These are phyloP conservation scores for Onychorhynchus coronatus DNA, from an alignment of 2,113 vertebrate genomes.

Conservation along the genomic window DNA sequence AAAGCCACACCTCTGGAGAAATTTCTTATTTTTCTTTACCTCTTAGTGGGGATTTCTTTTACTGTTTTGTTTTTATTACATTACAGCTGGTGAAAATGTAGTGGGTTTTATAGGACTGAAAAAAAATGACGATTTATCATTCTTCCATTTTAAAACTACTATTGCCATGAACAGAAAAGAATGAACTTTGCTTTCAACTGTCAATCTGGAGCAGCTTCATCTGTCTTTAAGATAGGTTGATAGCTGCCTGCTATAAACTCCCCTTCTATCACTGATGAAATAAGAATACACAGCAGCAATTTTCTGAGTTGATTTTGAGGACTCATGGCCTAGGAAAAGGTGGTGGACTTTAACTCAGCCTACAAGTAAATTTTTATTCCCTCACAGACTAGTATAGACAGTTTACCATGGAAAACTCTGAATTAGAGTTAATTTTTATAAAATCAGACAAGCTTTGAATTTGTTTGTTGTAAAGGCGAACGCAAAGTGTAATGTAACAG, in stretches of 20 bases:
- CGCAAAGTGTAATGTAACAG: not conserved
- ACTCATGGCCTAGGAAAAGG: not conserved
- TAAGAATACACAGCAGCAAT: not conserved
- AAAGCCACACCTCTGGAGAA: not conserved
- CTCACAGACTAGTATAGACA: not conserved
- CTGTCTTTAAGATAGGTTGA: too few relatives aligned
- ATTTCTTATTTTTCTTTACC: not conserved
- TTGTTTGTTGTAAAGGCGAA: not conserved
- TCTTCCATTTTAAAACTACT: not conserved
- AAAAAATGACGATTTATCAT: not conserved
- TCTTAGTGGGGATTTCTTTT: not conserved
- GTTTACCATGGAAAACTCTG: not conserved
- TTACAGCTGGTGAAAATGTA: not conserved
- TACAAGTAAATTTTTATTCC: not conserved
- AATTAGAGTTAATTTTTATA: not conserved
- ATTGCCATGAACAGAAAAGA: not conserved
- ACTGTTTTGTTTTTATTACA: not conserved
- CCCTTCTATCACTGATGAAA: not conserved
- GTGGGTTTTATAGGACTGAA: not conserved
- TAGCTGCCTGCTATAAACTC: not conserved
- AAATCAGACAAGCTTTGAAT: not conserved
- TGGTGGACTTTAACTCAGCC: not conserved
- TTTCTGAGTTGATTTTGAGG: not conserved
- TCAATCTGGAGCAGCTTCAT: not conserved
- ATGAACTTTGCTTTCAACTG: not conserved